Evolutionary conservation across 2,797 vertebrate genomes (phyloP).

Genomic region (Smutsia temminckii): DNA sequence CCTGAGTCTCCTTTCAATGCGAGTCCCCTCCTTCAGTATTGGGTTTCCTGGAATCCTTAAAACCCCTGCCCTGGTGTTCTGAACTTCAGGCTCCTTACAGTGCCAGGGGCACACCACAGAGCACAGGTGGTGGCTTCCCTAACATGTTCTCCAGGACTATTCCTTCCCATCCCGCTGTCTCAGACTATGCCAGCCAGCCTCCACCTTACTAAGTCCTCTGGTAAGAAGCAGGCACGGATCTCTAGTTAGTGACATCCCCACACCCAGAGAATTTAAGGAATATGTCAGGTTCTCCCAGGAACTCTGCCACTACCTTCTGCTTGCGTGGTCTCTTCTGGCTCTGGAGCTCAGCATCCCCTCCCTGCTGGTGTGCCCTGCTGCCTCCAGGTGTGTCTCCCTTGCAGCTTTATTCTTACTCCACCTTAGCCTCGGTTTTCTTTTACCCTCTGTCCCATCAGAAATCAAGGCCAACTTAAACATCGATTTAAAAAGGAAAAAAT

Average conservation of each 20-base stretch:
- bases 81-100: not conserved
- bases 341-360: not conserved
- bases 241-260: not conserved
- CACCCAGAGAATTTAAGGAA: not conserved
- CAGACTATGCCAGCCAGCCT: rapidly evolving
- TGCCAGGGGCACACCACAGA: not conserved
- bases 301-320: not conserved
- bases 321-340: not conserved
- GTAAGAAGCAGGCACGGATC: not conserved
- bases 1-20: too few species aligned
- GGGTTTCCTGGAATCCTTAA: not conserved
- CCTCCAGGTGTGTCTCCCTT: not conserved
- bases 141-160: not conserved
- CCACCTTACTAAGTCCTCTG: not conserved
- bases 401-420: not conserved
- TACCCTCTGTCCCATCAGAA: not conserved
- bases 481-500: not conserved
- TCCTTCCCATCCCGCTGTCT: not conserved
- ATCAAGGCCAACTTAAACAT: not conserved
- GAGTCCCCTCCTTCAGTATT: not conserved
- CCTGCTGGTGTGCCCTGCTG: too few species aligned
- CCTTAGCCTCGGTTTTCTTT: not conserved
- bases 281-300: not conserved
- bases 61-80: not conserved
- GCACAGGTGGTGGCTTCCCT: too few species aligned